Conservation (phyloP, 2,113 vertebrate species). For the Oncorhynchus clarkii region DNA sequence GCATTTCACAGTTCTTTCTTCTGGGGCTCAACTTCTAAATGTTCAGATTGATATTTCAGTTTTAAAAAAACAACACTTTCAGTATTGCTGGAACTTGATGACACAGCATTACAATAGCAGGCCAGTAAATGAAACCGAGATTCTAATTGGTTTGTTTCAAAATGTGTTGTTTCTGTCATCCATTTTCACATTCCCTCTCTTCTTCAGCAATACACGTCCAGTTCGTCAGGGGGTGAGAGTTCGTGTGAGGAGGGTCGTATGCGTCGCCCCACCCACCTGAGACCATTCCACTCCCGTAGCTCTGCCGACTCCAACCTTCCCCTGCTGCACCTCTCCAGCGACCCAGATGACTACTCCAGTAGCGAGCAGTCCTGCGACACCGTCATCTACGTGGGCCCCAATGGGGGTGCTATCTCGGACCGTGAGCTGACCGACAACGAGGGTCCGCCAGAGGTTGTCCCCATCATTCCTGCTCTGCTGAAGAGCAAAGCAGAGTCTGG, state of each 20-base stretch:
- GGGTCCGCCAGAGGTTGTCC: slow-evolving; percentile 93
- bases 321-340: slow-evolving; percentile 79
- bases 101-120: neutral
- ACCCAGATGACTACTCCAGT: slow-evolving; percentile 95
- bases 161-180: slow-evolving; percentile 70
- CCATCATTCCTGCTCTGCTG: slow-evolving; percentile 91
- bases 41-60: too few species aligned
- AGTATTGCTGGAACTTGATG: neutral
- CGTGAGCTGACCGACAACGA: slow-evolving; percentile 94
- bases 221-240: slow-evolving; percentile 94
- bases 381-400: slow-evolving; percentile 94
- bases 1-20: too few species aligned
- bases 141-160: slow-evolving; percentile 84
- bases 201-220: slow-evolving; percentile 86
- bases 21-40: too few species aligned
- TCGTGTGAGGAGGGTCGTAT: slow-evolving; percentile 93
- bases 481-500: slow-evolving; percentile 84
- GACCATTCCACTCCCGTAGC: slow-evolving; percentile 84
- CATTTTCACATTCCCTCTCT: slow-evolving; percentile 15
- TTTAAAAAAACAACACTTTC: too few species aligned
- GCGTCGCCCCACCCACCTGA: slow-evolving; percentile 80
- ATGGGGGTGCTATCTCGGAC: slow-evolving; percentile 87
- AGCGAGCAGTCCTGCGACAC: slow-evolving; percentile 98
- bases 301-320: slow-evolving; percentile 82
- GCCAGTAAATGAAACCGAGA: neutral